Evolutionary conservation across 2,888 invertebrate genomes (phyloP).

Genomic region (Corbicula japonica): DNA sequence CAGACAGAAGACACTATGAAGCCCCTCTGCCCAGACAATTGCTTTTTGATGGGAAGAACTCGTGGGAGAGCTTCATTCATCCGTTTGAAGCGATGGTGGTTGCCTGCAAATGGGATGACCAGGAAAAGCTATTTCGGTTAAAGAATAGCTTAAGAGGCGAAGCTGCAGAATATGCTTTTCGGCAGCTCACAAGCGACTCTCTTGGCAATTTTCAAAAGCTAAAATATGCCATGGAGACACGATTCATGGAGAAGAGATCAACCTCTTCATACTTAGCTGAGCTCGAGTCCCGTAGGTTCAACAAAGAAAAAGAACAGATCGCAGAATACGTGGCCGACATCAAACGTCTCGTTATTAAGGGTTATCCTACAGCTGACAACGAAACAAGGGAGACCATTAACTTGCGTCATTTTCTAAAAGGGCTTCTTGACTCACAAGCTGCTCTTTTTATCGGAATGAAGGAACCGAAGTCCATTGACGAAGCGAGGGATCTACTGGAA

Average conservation of each 20-base stretch:
- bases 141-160: constrained; percentile 38
- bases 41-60: constrained; percentile 44
- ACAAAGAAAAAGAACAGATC: constrained; percentile 33
- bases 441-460: constrained; percentile 50
- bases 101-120: constrained; percentile 38
- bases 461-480: constrained; percentile 33
- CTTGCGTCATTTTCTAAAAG: constrained; percentile 45
- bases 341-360: constrained; percentile 24
- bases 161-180: constrained; percentile 49
- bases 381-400: constrained; percentile 33
- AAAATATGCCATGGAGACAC: not conserved
- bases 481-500: constrained; percentile 39
- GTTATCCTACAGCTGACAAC: constrained; percentile 37
- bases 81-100: constrained; percentile 27
- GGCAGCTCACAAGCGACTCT: constrained; percentile 19
- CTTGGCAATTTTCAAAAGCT: constrained; percentile 6
- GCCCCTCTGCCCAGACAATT: constrained; percentile 37
- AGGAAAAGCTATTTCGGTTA: constrained; percentile 42
- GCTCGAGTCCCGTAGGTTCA: constrained; percentile 22
- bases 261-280: constrained; percentile 2
- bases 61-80: constrained; percentile 44
- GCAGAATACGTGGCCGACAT: constrained; percentile 51
- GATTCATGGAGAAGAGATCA: not conserved
- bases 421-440: constrained; percentile 40
- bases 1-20: not conserved